Conservation (phyloP, 2,888 invertebrate genomes). For the Ryuthela nishihirai region DNA sequence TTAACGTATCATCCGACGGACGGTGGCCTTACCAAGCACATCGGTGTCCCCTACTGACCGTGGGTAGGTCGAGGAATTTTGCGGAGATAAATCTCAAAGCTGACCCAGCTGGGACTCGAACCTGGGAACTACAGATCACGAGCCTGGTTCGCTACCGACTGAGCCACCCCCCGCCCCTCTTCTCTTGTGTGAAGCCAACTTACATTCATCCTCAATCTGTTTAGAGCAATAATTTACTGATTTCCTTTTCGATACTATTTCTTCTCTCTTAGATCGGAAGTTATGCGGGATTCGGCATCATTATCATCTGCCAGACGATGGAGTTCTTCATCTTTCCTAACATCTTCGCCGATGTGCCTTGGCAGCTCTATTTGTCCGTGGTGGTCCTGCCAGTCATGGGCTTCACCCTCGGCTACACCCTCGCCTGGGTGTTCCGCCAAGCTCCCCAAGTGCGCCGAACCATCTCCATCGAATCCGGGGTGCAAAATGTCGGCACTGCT, state of each 20-base stretch:
- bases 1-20: no score
- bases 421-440: constrained; percentile 43
- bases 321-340: constrained; percentile 46
- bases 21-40: no score
- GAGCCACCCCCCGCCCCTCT: no score
- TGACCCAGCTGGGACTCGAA: no score
- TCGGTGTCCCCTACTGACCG: no score
- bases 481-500: constrained; percentile 47
- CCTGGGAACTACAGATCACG: no score
- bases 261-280: constrained; percentile 45
- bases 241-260: neutral
- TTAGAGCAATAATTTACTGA: no score
- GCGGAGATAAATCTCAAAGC: no score
- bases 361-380: constrained; percentile 45
- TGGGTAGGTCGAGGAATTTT: no score
- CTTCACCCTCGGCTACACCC: constrained; percentile 44
- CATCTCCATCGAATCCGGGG: constrained; percentile 47
- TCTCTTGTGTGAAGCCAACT: no score
- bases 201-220: no score
- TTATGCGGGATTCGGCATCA: constrained; percentile 45
- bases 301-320: constrained; percentile 42
- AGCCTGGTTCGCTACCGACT: no score
- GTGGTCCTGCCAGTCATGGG: constrained; percentile 45
- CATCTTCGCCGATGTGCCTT: constrained; percentile 44
- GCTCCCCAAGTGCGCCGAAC: constrained; percentile 43